phyloP scores from a whole-genome alignment of 2,797 vertebrate genomes.

The Meda fulgida region DNA sequence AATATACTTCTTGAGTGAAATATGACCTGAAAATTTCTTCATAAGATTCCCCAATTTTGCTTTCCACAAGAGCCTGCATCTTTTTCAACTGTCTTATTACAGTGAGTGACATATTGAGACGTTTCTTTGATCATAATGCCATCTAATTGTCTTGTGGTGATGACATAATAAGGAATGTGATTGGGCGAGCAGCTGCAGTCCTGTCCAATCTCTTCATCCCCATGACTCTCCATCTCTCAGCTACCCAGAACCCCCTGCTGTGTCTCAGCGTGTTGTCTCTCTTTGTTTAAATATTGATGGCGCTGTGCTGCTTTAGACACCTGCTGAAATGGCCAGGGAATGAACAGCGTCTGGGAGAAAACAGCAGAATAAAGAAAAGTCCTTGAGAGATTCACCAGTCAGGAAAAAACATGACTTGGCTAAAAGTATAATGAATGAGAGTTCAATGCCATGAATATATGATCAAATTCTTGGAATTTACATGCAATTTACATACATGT shows the following conservation, averaged over 20 bases:
- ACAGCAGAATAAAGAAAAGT: slow-evolving; percentile 10
- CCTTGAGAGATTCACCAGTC: slow-evolving; percentile 17
- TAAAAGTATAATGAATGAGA: neutral
- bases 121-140: neutral
- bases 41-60: neutral
- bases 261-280: slow-evolving; percentile 27
- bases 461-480: too few relatives aligned
- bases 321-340: slow-evolving; percentile 13
- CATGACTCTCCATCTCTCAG: slow-evolving; percentile 25
- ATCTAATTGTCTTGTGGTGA: neutral
- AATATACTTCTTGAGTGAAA: neutral
- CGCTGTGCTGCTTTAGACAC: slow-evolving; percentile 27
- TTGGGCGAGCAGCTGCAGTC: slow-evolving; percentile 1
- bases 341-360: slow-evolving; percentile 11
- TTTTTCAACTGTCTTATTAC: neutral
- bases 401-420: neutral
- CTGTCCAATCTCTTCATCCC: slow-evolving; percentile 31
- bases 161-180: slow-evolving; percentile 16
- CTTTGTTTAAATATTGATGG: slow-evolving; percentile 60
- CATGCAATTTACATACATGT: too few relatives aligned
- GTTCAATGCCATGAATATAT: neutral
- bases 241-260: slow-evolving; percentile 25
- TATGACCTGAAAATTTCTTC: neutral
- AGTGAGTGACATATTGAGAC: neutral
- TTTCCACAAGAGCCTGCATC: neutral